Percentiles rank a stretch among this genome's conserved stretches.
These are phyloP conservation scores for Periplaneta americana DNA, from an alignment of 1,140 invertebrate species.

Conservation along the genomic window DNA sequence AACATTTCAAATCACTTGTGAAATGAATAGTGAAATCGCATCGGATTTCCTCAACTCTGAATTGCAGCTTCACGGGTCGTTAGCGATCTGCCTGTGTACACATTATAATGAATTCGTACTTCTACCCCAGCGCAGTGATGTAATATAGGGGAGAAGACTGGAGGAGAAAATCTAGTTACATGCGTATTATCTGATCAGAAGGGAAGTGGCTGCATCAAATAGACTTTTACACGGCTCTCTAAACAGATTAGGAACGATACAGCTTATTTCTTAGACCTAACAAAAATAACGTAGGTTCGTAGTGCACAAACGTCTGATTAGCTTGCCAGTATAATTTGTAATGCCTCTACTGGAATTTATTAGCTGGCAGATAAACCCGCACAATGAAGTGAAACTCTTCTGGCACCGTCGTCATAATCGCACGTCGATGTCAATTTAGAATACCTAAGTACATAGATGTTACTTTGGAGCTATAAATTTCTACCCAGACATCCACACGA, in stretches of 20 bases:
- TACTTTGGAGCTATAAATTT: too few relatives aligned
- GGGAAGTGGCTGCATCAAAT: not conserved
- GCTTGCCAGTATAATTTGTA: not conserved
- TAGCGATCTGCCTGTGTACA: not conserved
- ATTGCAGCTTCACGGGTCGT: not conserved
- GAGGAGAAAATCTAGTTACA: not conserved
- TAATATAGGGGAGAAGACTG: too few relatives aligned
- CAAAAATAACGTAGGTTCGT: not conserved
- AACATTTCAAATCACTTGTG: not conserved
- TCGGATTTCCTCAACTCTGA: not conserved
- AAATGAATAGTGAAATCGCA: not conserved
- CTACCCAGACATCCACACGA: too few relatives aligned
- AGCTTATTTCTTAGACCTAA: not conserved
- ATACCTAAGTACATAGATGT: too few relatives aligned
- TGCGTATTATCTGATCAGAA: not conserved
- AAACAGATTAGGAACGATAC: not conserved
- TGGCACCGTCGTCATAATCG: too few relatives aligned
- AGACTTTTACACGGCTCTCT: not conserved
- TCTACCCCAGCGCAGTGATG: not conserved
- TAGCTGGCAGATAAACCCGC: too few relatives aligned
- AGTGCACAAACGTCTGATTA: not conserved
- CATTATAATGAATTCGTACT: not conserved
- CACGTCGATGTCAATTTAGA: too few relatives aligned
- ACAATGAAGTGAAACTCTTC: too few relatives aligned
- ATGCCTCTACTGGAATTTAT: not conserved